Conservation (phyloP, 2,888 invertebrate species). For the Ischnus inquisitorius region DNA sequence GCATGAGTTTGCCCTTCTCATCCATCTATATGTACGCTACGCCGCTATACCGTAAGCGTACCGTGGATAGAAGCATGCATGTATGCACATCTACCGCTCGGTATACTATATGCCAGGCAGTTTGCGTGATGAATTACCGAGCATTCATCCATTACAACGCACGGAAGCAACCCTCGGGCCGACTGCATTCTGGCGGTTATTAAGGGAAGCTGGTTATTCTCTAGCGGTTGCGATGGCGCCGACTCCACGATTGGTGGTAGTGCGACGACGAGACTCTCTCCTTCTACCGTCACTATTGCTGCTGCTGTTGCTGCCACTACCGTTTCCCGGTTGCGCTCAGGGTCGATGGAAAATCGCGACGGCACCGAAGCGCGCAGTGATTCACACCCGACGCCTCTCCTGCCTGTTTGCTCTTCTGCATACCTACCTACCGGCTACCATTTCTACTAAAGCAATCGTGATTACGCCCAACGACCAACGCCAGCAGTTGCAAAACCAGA, state of each 20-base stretch:
- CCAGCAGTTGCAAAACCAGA: conserved; percentile 17
- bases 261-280: conserved; percentile 1
- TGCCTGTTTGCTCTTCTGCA: conserved; percentile 9
- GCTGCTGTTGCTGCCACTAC: conserved; percentile 7
- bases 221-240: conserved; percentile 13
- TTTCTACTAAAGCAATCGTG: conserved; percentile 51
- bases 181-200: conserved; percentile 57
- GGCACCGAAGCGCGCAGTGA: conserved; percentile 59
- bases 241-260: conserved; percentile 15
- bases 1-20: conserved; percentile 26
- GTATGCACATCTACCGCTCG: neutral
- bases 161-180: conserved; percentile 52
- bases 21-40: conserved; percentile 27
- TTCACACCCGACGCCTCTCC: conserved; percentile 51
- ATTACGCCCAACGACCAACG: conserved; percentile 51
- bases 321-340: neutral
- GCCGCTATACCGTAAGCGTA: neutral
- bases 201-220: conserved; percentile 49
- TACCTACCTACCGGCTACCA: neutral
- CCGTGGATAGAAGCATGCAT: neutral
- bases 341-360: conserved; percentile 55
- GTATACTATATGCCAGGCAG: conserved; percentile 41
- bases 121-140: conserved; percentile 64
- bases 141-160: conserved; percentile 64
- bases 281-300: neutral